Evolutionary conservation across 2,888 invertebrate species (phyloP), one percentile per base, ranked within the genome.

Genomic region (Arrhopalites spinosus): DNA sequence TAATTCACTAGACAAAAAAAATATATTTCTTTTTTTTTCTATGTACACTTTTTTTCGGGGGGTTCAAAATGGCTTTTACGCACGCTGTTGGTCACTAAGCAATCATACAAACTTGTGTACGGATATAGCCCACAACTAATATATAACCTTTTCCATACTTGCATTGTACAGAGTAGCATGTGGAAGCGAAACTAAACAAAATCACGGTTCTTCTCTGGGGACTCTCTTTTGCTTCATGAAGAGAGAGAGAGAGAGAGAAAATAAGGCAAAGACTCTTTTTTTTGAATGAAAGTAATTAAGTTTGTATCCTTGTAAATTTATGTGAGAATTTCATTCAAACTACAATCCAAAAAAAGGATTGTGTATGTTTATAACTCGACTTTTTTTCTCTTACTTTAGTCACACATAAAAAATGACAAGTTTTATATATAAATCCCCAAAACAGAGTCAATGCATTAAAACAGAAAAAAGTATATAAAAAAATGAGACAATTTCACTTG

Each of bases 321-420:
- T 71, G 71, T 71, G 71, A 29, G 71, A 71, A 71, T n/a, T 71
- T 59, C 25, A 71, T 59, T 15, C n/a, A n/a, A 50, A 50, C 50
- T n/a, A 36, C 63, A 29, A 30, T 11, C 29, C 36, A 29, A 29
- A 66, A n/a, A n/a, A n/a, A n/a, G n/a, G 23, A 7, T 5, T 63
- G 5, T 63, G 5, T 63, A 20, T 63, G 7, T 25, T 30, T 66
- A 66, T 36, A 61, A 61, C 61, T 56, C n/a, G 17, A n/a, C 13
- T 30, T 27, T 36, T 66, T 66, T 30, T 1, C 20, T 66, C 29
- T 15, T 50, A 8, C n/a, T 50, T 11, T 36, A 36, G n/a, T n/a
- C 50, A n/a, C 50, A 50, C 17, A n/a, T 15, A 36, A 3, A n/a
- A n/a, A n/a, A n/a, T n/a, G n/a, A 36, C 36, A 36, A 36, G 11